Evolutionary conservation across 2,797 vertebrate species (phyloP).

Genomic region (Poeciliopsis gracilis): DNA sequence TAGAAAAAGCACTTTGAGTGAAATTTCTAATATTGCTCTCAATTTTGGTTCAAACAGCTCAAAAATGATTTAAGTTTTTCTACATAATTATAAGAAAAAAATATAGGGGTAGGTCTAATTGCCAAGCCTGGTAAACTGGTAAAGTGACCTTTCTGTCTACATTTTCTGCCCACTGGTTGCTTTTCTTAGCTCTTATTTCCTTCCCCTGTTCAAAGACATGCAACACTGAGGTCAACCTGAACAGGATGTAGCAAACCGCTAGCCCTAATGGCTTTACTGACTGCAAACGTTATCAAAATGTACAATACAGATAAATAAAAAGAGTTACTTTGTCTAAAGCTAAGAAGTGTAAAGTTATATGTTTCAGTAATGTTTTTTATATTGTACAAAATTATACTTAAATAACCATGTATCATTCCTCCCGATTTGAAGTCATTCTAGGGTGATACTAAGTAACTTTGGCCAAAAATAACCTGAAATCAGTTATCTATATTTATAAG

Average conservation of each 20-base stretch:
- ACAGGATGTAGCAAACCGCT: conserved; percentile 1
- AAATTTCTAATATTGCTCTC: not conserved
- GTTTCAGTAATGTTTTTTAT: not conserved
- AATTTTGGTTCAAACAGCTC: not conserved
- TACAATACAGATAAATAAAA: not conserved
- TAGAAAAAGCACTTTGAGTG: not conserved
- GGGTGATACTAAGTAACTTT: not conserved
- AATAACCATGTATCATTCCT: not conserved
- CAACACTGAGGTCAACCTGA: not conserved
- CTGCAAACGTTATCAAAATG: not conserved
- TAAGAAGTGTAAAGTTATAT: not conserved
- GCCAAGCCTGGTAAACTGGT: not conserved
- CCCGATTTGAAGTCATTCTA: not conserved
- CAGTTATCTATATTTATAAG: not conserved
- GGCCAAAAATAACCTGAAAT: not conserved
- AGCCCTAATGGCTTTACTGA: not conserved
- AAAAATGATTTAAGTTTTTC: not conserved
- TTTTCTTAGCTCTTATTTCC: conserved; percentile 3
- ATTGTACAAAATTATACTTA: not conserved
- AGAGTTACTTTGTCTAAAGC: not conserved
- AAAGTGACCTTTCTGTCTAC: conserved; percentile 2
- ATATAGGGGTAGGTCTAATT: not conserved
- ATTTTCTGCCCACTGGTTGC: not conserved
- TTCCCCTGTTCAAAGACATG: not conserved
- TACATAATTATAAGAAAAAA: not conserved